phyloP scores from a whole-genome alignment of 2,797 vertebrate species.

The Ispidina lecontei region DNA sequence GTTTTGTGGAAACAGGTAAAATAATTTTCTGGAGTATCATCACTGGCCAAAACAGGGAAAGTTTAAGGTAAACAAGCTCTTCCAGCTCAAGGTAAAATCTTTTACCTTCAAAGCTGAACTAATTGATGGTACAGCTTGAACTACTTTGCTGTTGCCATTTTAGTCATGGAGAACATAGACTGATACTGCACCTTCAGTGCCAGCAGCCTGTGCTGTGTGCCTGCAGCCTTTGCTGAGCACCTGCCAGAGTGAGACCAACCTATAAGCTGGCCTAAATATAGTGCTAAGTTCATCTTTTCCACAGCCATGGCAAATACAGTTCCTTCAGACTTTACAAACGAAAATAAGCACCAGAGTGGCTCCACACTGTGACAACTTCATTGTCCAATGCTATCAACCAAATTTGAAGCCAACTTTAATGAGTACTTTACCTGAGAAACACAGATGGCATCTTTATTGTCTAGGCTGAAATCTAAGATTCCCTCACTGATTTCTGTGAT shows the following conservation, averaged over 20 bases:
- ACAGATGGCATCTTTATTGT: not conserved
- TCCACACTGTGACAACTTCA: not conserved
- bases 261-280: not conserved
- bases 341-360: not conserved
- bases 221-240: not conserved
- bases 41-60: not conserved
- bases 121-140: not conserved
- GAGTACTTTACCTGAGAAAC: not conserved
- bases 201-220: not conserved
- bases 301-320: accelerated
- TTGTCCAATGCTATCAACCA: accelerated
- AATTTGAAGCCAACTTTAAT: not conserved
- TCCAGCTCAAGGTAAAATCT: not conserved
- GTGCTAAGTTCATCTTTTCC: not conserved
- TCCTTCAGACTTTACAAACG: not conserved
- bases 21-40: not conserved
- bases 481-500: not conserved
- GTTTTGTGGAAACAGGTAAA: not conserved
- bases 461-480: not conserved
- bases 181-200: accelerated
- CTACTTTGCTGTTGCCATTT: accelerated
- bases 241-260: not conserved
- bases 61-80: not conserved
- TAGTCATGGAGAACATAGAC: too few relatives aligned
- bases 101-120: not conserved